Evolutionary conservation across 2,797 vertebrate genomes (phyloP), one percentile per base, ranked within the genome.

Genomic region (Sandelia bainsii): DNA sequence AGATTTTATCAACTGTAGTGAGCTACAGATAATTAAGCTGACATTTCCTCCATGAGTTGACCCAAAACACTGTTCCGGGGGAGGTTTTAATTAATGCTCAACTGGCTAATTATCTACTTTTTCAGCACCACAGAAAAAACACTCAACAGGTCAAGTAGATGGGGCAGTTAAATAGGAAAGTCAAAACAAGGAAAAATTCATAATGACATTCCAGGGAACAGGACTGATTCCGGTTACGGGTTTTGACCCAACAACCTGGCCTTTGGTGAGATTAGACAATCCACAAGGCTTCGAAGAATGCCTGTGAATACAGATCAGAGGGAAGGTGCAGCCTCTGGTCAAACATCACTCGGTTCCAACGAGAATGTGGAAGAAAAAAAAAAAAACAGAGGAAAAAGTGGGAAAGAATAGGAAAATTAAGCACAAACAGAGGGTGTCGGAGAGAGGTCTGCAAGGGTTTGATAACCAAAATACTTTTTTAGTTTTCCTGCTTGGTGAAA

Each of bases 401-500:
- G 44, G 70, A 67, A 63, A 75, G 53, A 82, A 69, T 19, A 25
- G 66, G 72, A 85, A 80, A 80, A 75, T 44, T 0, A 66, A 77
- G 75, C 12, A 74, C 69, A 84, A 77, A 77, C 71, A 62, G 60
- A 69, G 74, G 58, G 69, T 45, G 78, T 22, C 57, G 74, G 50
- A 75, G 65, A 0, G 16, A 75, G 69, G 79, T 65, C 85, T 89
- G 87, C 22, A 4, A 56, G 65, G 32, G 20, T 68, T 82, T 86
- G 89, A 91, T 91, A 92, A 90, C 85, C 56, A 0, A 46, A 79
- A 79, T 1, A 52, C 75, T 58, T 79, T 87, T 85, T 83, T 60
- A 92, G 83, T 91, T 92, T 89, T 90, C 92, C 87, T 90, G 92
- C 87, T 79, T 69, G 78, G 81, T 70, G 86, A 89, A 86, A 79